phyloP scores from a whole-genome alignment of 2,797 vertebrate species.

The Schizopygopsis pylzovi region DNA sequence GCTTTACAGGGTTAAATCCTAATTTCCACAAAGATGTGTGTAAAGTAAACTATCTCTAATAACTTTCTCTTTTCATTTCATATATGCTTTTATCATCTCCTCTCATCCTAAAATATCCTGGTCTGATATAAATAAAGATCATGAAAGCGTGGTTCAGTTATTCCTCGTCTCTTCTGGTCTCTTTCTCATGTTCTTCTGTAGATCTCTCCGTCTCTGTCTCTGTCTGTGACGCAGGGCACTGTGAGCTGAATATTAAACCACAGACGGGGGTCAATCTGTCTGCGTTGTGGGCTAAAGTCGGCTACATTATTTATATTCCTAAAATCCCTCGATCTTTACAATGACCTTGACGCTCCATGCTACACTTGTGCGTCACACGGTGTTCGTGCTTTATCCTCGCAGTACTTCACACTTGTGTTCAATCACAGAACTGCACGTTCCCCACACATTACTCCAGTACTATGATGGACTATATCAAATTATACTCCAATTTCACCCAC shows the following conservation, averaged over 20 bases:
- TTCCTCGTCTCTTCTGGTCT: slow-evolving; percentile 2
- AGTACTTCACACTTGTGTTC: not conserved
- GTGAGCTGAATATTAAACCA: slow-evolving; percentile 64
- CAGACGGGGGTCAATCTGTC: not conserved
- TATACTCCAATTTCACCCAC: not conserved
- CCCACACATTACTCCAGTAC: no score
- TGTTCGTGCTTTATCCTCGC: not conserved
- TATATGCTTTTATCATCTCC: slow-evolving; percentile 6
- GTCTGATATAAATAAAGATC: not conserved
- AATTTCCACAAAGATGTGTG: not conserved
- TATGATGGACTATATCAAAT: not conserved
- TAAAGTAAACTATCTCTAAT: not conserved
- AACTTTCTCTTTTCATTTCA: slow-evolving; percentile 55
- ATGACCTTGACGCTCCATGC: not conserved
- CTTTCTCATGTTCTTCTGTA: not conserved
- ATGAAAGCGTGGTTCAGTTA: not conserved
- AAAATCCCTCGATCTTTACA: not conserved
- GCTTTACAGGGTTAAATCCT: not conserved
- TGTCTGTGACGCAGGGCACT: slow-evolving; percentile 67
- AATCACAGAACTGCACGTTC: not conserved
- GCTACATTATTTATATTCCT: not conserved
- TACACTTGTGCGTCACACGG: not conserved
- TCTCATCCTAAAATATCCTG: not conserved
- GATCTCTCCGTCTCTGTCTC: not conserved
- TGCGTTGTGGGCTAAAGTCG: not conserved